Base-by-base conservation (phyloP, 2,797 vertebrate species). In the Delichon dasypus region DNA sequence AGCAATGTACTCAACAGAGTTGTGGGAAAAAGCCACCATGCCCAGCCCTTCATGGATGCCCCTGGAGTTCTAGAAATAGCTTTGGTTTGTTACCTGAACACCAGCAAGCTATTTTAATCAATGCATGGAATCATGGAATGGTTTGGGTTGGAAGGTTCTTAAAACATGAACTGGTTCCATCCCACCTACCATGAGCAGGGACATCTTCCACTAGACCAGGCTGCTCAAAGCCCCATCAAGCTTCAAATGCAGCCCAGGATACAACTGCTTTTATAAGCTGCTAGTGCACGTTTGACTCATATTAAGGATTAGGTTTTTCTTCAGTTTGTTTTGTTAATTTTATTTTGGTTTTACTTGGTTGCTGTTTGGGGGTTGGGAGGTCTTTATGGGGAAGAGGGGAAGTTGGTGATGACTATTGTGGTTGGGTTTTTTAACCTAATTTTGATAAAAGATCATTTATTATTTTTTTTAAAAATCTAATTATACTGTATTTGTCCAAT, bases 141-240 rank as follows among this genome's bases (percentile, higher is more conserved):
- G 10, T 38, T 38, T 38, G 36, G 36, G 36, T 38, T 38, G 36
- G 36, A 38, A 38, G 36, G 36, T 38, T 38, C 36, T 38, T 38
- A 38, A 38, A 38, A 38, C 10, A 38, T 38, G 36, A 38, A 10
- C 36, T 38, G 36, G 36, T 38, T 38, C 36, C 36, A 38, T 38
- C 36, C 36, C 36, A 38, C 36, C 36, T 38, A 38, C 36, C 36
- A 38, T 10, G 36, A 10, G 36, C 36, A 38, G 36, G 36, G 36
- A 38, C 36, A 38, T 38, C 36, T 38, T 38, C 36, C 36, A 38
- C 36, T 38, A 38, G 19, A 36, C 5, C 44, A 68, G 27, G 19
- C 4, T 55, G 13, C 42, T n/a, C 36, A 14, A 27, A 89, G 32
- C 3, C 16, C 32, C 17, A 21, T 48, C 7, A 20, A 0, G 0